These are phyloP conservation scores for Argyrosomus japonicus DNA, from an alignment of 2,113 vertebrate species.

Conservation along the genomic window DNA sequence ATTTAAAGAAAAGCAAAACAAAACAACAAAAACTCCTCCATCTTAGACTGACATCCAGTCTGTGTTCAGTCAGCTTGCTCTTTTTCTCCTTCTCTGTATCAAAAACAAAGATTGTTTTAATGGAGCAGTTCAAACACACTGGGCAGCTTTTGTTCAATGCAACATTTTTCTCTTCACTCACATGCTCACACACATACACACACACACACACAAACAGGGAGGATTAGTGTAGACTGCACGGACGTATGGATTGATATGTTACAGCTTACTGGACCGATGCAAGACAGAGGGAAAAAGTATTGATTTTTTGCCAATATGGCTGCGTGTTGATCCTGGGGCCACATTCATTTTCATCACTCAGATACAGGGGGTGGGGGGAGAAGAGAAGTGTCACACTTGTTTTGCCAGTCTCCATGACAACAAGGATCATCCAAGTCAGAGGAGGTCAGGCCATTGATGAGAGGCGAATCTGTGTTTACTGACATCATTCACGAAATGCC, in stretches of 20 bases:
- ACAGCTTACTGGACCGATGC: conserved; percentile 78
- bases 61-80: conserved; percentile 75
- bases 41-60: conserved; percentile 77
- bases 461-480: conserved; percentile 66
- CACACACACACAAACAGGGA: conserved; percentile 36
- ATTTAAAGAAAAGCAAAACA: conserved; percentile 78
- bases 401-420: conserved; percentile 79
- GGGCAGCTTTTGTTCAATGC: conserved; percentile 76
- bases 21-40: conserved; percentile 74
- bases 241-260: conserved; percentile 79
- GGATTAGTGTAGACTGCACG: conserved; percentile 66
- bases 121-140: conserved; percentile 78
- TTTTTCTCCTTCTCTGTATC: conserved; percentile 72
- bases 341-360: conserved; percentile 78
- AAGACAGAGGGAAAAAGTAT: conserved; percentile 70
- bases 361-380: conserved; percentile 11
- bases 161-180: conserved; percentile 61
- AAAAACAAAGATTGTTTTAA: conserved; percentile 83
- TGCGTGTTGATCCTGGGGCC: conserved; percentile 74
- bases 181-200: conserved; percentile 20
- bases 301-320: conserved; percentile 81
- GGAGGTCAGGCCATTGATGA: conserved; percentile 70
- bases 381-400: conserved; percentile 71
- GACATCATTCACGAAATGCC: conserved; percentile 67
- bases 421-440: conserved; percentile 66